Conservation (phyloP, 2,113 vertebrate species). For the Nannospalax galili region DNA sequence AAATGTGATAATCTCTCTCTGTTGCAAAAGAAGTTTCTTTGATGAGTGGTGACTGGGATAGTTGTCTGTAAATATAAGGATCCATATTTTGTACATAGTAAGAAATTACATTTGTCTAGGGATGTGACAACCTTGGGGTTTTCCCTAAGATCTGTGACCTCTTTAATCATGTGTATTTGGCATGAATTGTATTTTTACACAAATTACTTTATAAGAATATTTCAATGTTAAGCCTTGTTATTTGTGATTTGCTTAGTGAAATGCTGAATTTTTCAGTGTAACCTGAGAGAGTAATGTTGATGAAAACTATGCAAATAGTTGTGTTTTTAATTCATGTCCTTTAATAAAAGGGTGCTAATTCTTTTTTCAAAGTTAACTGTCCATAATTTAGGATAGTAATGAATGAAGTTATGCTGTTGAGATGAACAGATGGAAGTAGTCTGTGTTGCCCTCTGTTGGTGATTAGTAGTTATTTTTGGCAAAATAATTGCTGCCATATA, state of each 20-base stretch:
- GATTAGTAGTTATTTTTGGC: slow-evolving; percentile 40
- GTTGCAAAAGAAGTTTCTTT: too few relatives aligned
- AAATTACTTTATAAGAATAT: not conserved
- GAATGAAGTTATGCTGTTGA: not conserved
- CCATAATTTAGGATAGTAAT: slow-evolving; percentile 34
- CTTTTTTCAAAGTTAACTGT: not conserved
- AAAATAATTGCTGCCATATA: not conserved
- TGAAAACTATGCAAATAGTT: not conserved
- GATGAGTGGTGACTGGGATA: too few relatives aligned
- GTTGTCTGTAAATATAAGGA: too few relatives aligned
- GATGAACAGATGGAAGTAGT: not conserved
- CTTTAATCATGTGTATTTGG: too few relatives aligned
- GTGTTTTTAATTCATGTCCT: slow-evolving; percentile 16
- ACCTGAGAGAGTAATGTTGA: slow-evolving; percentile 32
- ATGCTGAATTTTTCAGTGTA: slow-evolving; percentile 13
- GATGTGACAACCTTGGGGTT: too few relatives aligned
- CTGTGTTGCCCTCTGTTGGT: slow-evolving; percentile 65
- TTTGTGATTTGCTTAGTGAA: slow-evolving; percentile 46
- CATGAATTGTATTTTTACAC: slow-evolving; percentile 21
- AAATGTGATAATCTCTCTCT: too few relatives aligned
- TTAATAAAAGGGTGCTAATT: slow-evolving; percentile 7
- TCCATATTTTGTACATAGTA: too few relatives aligned
- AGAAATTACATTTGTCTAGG: too few relatives aligned
- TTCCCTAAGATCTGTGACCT: too few relatives aligned
- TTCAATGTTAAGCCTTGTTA: not conserved